Evolutionary conservation across 2,113 vertebrate genomes (phyloP), one percentile per base, ranked within the genome.

Genomic region (Syngnathus floridae): DNA sequence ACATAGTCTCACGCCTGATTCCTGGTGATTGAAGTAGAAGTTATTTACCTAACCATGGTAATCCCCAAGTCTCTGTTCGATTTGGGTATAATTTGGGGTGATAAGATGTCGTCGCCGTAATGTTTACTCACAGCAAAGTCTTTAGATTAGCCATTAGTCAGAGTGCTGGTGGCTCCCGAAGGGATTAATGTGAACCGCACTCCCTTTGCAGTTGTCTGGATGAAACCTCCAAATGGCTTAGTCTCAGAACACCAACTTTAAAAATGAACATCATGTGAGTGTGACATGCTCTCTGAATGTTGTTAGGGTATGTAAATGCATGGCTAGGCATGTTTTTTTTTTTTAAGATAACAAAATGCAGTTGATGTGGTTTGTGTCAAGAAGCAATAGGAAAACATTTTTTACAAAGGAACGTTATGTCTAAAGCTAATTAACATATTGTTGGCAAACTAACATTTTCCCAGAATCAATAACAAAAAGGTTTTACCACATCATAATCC

Each of bases 121-220:
- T 72, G 61, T 73, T 76, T 61, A 66, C 38, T 49, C 73, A 26
- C 17, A 57, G 48, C 13, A 82, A 76, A 76, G 61, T 55, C 67
- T 66, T 73, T 46, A 70, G 69, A 77, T 75, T 67, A 62, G 52
- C 55, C 52, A 51, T 75, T 75, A 78, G 62, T 78, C 75, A 76
- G 62, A 51, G 59, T 45, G 54, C 26, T 56, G 26, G 13, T 35
- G 12, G 38, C 40, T 43, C 37, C 59, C 59, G 26, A 43, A 61
- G 21, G 59, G 59, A 61, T 61, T 43, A 22, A 61, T 48, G 54
- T 40, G 13, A 51, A 49, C 45, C 5, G 11, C 22, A 37, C 22
- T 49, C 43, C 36, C 22, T 61, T n/a, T 65, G 21, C 16, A 37
- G 37, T 60, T 68, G 51, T 77, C 26, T 75, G 22, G n/a, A 71